Evolutionary conservation across 2,888 invertebrate species (phyloP).

Genomic region (Dascillus cervinus): DNA sequence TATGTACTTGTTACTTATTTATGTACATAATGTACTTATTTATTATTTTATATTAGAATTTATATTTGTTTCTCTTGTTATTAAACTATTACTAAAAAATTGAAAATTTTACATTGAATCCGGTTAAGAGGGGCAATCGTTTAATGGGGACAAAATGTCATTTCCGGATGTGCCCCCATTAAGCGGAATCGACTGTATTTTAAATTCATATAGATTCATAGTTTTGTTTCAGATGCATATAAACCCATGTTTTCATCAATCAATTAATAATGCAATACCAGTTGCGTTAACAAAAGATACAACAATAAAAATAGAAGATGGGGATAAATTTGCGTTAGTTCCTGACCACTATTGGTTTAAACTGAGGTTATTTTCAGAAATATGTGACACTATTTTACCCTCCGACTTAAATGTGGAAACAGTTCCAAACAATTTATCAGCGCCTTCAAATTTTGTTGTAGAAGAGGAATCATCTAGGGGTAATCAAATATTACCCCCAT

Average conservation of each 20-base stretch:
- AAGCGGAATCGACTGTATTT: too few species aligned
- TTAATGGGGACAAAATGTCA: too few species aligned
- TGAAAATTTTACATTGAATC: too few species aligned
- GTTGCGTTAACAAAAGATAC: constrained; percentile 38
- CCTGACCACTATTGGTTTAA: constrained; percentile 47
- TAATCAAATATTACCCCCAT: constrained; percentile 2
- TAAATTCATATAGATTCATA: constrained; percentile 5
- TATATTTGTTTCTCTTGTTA: too few species aligned
- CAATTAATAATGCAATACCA: constrained; percentile 29
- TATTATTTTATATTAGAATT: too few species aligned
- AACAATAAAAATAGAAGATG: constrained; percentile 36
- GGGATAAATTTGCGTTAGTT: constrained; percentile 49
- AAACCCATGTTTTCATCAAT: constrained; percentile 48
- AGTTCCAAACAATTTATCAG: constrained; percentile 2
- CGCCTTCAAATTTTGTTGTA: constrained; percentile 1
- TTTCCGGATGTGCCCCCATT: too few species aligned
- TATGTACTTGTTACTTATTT: too few species aligned
- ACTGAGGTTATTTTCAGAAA: too few species aligned
- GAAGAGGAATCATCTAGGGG: neutral
- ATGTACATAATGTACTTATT: too few species aligned
- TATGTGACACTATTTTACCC: too few species aligned
- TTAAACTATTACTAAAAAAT: too few species aligned
- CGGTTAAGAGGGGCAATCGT: too few species aligned
- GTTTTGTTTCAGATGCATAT: constrained; percentile 43
- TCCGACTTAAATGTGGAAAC: constrained; percentile 32